A percentile compares a stretch with the other conserved stretches of the same genome.
phyloP scores from a whole-genome alignment of 2,113 vertebrate genomes.

The Gnathonemus echidnorhynchus region DNA sequence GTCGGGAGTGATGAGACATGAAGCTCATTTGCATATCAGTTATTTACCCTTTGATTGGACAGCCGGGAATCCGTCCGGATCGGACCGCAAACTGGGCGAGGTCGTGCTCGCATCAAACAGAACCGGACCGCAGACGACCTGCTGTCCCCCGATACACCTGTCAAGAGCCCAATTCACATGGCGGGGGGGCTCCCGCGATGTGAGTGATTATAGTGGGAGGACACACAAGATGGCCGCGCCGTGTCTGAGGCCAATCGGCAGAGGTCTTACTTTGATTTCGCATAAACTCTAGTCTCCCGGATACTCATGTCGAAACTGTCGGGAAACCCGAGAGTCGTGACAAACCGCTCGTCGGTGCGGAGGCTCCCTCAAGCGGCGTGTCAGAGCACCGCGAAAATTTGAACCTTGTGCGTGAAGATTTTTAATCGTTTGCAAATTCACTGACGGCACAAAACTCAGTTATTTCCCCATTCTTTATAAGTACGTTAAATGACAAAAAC shows the following conservation, averaged over 20 bases:
- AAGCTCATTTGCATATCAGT: conserved; percentile 59
- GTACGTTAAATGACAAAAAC: background rate
- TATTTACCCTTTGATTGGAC: conserved; percentile 57
- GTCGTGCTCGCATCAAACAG: background rate
- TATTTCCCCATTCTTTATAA: background rate
- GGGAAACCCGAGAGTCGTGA: conserved; percentile 15
- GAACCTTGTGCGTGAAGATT: background rate
- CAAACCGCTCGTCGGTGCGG: conserved; percentile 9
- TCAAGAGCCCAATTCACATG: conserved; percentile 11
- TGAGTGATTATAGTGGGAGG: conserved; percentile 43
- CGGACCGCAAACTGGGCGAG: background rate
- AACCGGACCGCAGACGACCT: background rate
- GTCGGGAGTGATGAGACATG: conserved; percentile 55
- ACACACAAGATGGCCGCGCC: conserved; percentile 66
- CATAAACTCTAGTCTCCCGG: conserved; percentile 41
- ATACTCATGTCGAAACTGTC: conserved; percentile 34
- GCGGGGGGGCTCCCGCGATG: background rate
- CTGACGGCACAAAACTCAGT: background rate
- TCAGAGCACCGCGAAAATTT: background rate
- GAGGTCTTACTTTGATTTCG: conserved; percentile 50
- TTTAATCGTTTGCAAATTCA: background rate
- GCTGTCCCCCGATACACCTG: background rate
- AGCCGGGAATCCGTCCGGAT: conserved; percentile 12
- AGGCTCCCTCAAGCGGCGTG: conserved; percentile 43
- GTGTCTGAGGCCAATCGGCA: conserved; percentile 55